Evolutionary conservation across 2,113 vertebrate genomes (phyloP), one percentile per base, ranked within the genome.

Genomic region (Corythaixoides concolor): DNA sequence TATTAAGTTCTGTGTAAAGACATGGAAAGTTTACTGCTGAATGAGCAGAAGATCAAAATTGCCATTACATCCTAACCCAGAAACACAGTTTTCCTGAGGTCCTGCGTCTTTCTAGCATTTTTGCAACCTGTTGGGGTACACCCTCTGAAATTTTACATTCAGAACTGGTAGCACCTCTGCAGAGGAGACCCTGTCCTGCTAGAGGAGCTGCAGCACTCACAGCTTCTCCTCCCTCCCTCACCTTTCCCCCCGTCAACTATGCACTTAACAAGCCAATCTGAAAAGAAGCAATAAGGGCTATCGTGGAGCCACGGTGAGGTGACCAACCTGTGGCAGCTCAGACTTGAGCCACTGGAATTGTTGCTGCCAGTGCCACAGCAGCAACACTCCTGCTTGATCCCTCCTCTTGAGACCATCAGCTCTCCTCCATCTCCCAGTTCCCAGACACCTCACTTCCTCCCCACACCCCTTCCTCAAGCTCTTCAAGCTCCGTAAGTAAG

Each of bases 251-350:
- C 7, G 28, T 45, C 26, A 72, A 89, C 52, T 9, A 62, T 7
- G 28, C 35, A 26, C 5, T 60, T 76, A n/a, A n/a, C 10, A 72
- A 67, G 24, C 4, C n/a, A 77, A 35, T 22, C 32, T 32, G 14
- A 49, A 52, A 76, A 60, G 21, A 12, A 37, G 41, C 16, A 82
- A 15, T 28, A 56, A 62, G 49, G 28, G 37, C 19, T 35, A 32
- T 28, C 1, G 0, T 30, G 43, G 9, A 82, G 28, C 32, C 41
- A 17, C 0, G 0, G 5, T 43, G 12, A 62, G 20, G 50, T 56
- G 56, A 67, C 5, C 0, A 0, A n/a, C 28, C 15, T 49, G 23
- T 12, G 14, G 15, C 37, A 91, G 77, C 32, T 75, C n/a, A 85
- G 14, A 78, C 5, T 18, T 39, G 35, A 15, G 23, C 18, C 19